Conservation (phyloP, 2,888 invertebrate genomes). For the Apodemia hepburni region DNA sequence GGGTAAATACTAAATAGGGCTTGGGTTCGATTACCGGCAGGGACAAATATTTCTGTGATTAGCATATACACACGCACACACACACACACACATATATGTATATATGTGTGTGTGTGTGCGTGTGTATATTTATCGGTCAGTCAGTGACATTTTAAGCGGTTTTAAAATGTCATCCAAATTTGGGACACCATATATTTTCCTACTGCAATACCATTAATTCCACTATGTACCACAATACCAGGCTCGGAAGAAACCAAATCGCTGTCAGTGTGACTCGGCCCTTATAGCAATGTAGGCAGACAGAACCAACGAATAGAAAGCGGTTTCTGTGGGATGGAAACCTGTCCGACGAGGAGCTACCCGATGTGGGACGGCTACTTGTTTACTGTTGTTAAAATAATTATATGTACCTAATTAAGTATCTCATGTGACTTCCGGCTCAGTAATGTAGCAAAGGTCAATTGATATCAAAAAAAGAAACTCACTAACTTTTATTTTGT, state of each 20-base stretch:
- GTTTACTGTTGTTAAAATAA: background rate
- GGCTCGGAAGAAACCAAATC: background rate
- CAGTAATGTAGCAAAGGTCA: background rate
- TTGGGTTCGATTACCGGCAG: too few relatives aligned
- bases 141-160: too few relatives aligned
- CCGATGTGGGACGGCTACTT: conserved; percentile 4
- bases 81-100: too few relatives aligned
- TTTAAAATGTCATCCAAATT: too few relatives aligned
- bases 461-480: background rate
- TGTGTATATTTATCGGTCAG: too few relatives aligned
- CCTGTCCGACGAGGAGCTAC: conserved; percentile 6
- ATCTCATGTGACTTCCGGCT: background rate
- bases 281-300: background rate
- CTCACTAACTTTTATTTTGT: background rate
- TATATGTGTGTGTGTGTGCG: too few relatives aligned
- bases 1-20: too few relatives aligned
- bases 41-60: too few relatives aligned
- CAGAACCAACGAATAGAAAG: background rate
- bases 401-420: background rate
- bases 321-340: conserved; percentile 11
- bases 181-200: too few relatives aligned
- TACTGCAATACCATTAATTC: too few relatives aligned
- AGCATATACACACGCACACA: too few relatives aligned
- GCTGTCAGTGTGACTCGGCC: background rate
- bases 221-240: too few relatives aligned